Conservation (phyloP, 2,888 invertebrate species). For the Pachycephus smyrnensis region DNA sequence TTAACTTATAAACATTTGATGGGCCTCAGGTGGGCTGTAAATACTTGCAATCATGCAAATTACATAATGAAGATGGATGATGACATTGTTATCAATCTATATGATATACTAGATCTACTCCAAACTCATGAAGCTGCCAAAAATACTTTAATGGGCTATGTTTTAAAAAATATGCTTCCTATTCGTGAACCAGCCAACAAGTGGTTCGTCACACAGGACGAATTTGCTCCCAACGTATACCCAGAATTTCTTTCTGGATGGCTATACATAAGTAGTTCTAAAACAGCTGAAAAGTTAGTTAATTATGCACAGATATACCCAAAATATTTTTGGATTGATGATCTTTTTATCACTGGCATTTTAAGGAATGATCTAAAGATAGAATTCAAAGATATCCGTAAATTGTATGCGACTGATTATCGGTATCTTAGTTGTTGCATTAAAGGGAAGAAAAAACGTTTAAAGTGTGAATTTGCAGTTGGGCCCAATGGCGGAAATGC, state of each 20-base stretch:
- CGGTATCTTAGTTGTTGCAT: constrained; percentile 82
- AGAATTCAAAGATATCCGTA: constrained; percentile 71
- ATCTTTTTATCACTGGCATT: constrained; percentile 87
- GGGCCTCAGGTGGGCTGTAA: constrained; percentile 81
- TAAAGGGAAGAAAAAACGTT: constrained; percentile 69
- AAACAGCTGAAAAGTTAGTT: constrained; percentile 72
- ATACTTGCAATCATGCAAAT: constrained; percentile 72
- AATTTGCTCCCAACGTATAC: constrained; percentile 74
- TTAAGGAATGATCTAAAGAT: constrained; percentile 73
- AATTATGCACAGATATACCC: constrained; percentile 70
- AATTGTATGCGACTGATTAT: constrained; percentile 78
- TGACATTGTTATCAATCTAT: constrained; percentile 80
- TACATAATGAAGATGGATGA: constrained; percentile 86
- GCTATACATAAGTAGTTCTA: constrained; percentile 82
- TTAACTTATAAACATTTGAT: constrained; percentile 86
- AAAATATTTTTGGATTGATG: constrained; percentile 91
- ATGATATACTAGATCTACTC: constrained; percentile 66
- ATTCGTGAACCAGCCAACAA: constrained; percentile 78
- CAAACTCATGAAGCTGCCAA: constrained; percentile 36
- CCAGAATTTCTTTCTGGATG: constrained; percentile 86
- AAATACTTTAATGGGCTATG: constrained; percentile 75
- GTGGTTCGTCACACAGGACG: constrained; percentile 81
- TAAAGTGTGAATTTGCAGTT: constrained; percentile 73
- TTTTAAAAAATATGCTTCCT: constrained; percentile 75
- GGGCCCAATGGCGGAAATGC: constrained; percentile 85